Base-by-base conservation (phyloP, 1,140 invertebrate species). In the Orius insidiosus region DNA sequence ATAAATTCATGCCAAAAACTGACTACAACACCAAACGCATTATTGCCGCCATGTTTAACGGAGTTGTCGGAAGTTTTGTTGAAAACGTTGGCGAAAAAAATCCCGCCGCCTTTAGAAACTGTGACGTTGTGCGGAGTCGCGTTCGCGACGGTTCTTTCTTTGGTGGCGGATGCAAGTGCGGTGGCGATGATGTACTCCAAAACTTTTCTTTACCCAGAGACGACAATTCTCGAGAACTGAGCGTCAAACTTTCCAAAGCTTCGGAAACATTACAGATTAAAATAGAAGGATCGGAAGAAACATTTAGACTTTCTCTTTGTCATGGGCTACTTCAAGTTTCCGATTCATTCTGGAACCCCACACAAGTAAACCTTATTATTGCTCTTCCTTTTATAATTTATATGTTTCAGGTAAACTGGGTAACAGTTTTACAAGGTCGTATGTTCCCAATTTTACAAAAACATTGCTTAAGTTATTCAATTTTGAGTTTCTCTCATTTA, bases 181-280 rank as follows among this genome's bases (percentile, higher is more conserved):
- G 37, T 50, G 4, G 43, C 48, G 7, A 18, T 50, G 19, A 36
- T 50, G 35, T 50, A 41, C 18, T 50, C 45, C 4, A 46, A 47
- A 14, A 42, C 37, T 8, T 50, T 50, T 39, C 15, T 50, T 3
- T 38, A 32, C 4, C 18, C 45, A 4, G 11, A n/a, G 16, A 13
- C 13, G 39, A 42, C 14, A 39, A 18, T 15, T 30, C 42, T 16
- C 24, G 16, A 18, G 33, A 13, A 3, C 13, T 40, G 10, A 10
- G 14, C 18, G 18, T 42, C 6, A 33, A 35, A 13, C 30, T 42
- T 5, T 42, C 39, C 1, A 48, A 42, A 10, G 32, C 39, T 4
- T 35, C 24, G 13, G 36, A 40, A 14, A 24, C 24, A 7, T 15
- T 40, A 2, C 14, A 15, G 1, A 16, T 40, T 9, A 16, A 10